Evolutionary conservation across 2,797 vertebrate species (phyloP).

Genomic region (Pampus argenteus): DNA sequence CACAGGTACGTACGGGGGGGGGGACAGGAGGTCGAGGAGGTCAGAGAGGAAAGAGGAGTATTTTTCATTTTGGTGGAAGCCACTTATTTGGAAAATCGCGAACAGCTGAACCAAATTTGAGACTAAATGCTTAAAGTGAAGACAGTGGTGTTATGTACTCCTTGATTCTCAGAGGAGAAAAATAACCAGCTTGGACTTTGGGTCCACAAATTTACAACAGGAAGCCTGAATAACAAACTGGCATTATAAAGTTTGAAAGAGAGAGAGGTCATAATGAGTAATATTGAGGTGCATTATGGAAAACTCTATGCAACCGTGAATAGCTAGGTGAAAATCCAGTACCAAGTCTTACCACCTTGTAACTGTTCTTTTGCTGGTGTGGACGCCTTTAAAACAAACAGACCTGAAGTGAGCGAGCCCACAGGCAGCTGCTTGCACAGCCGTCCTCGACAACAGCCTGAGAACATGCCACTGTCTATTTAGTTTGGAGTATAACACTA

Average conservation of each 20-base stretch:
- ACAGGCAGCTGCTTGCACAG: constrained; percentile 14
- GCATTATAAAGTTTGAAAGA: neutral
- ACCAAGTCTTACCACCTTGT: constrained; percentile 2
- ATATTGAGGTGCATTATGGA: neutral
- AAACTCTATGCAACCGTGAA: neutral
- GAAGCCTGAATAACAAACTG: neutral
- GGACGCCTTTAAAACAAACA: constrained; percentile 49
- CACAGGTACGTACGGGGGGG: constrained; percentile 88
- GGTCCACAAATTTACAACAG: too few relatives aligned
- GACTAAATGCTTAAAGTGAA: too few relatives aligned
- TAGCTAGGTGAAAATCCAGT: constrained; percentile 9
- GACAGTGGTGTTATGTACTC: neutral
- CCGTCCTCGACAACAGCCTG: constrained; percentile 10
- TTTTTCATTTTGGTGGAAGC: neutral
- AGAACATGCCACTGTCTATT: constrained; percentile 35
- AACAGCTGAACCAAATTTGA: too few relatives aligned
- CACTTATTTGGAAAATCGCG: neutral
- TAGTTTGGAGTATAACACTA: constrained; percentile 26
- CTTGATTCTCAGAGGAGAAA: neutral
- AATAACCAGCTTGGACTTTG: too few relatives aligned
- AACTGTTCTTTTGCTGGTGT: constrained; percentile 4
- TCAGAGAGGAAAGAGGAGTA: neutral
- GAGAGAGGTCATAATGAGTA: neutral
- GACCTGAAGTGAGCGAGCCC: constrained; percentile 15
- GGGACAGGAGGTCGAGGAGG: neutral